Evolutionary conservation across 2,113 vertebrate species (phyloP).

Genomic region (Cercocebus atys): DNA sequence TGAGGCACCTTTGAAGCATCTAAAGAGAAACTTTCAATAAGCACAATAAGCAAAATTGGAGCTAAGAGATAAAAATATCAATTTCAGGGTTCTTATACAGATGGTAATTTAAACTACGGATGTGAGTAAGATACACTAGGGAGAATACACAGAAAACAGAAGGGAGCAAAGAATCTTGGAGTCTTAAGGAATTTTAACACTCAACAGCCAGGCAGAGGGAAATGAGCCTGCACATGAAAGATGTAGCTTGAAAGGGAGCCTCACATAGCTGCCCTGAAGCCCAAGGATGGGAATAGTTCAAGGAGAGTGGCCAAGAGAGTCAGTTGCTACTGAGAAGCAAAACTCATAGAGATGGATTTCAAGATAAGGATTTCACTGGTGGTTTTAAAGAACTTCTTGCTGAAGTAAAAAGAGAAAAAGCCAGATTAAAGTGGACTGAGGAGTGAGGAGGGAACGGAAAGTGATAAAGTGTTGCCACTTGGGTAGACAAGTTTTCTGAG

Average conservation of each 20-base stretch:
- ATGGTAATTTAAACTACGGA: not conserved
- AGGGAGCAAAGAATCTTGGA: not conserved
- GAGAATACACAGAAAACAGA: not conserved
- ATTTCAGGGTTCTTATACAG: not conserved
- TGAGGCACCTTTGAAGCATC: not conserved
- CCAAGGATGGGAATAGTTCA: not conserved
- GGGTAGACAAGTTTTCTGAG: not conserved
- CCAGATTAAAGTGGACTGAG: not conserved
- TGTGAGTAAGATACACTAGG: not conserved
- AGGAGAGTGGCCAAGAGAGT: not conserved
- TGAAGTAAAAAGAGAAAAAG: not conserved
- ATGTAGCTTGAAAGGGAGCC: not conserved
- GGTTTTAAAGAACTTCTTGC: not conserved
- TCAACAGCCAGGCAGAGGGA: not conserved
- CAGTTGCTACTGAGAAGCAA: not conserved
- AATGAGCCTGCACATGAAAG: not conserved
- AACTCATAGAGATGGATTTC: not conserved
- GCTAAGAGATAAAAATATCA: slow-evolving; percentile 33
- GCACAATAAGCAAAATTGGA: not conserved
- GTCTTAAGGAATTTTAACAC: not conserved
- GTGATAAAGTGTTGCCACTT: not conserved
- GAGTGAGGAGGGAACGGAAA: not conserved
- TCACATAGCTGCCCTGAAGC: not conserved
- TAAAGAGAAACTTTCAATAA: slow-evolving; percentile 42
- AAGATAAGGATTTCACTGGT: not conserved